Conservation (phyloP, 2,888 invertebrate genomes). For the Teleiodes luculella region DNA sequence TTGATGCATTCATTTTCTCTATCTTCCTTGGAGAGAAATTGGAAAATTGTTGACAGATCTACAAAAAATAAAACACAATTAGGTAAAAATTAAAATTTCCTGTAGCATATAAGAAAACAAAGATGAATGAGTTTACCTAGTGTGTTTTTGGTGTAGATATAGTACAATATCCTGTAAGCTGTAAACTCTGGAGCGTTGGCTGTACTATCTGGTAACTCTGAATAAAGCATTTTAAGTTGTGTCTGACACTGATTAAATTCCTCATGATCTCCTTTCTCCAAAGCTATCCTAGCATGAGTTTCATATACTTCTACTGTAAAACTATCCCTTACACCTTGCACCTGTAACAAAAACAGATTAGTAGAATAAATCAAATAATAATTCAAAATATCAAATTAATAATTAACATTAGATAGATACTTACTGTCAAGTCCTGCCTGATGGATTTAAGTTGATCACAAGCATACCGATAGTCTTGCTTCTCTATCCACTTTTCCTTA, state of each 20-base stretch:
- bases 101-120: constrained; percentile 18
- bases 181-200: constrained; percentile 94
- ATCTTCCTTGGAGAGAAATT: constrained; percentile 86
- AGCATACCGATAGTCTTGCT: constrained; percentile 96
- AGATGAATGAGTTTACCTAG: constrained; percentile 86
- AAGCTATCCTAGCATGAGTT: constrained; percentile 97
- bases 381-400: not conserved
- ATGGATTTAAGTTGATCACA: constrained; percentile 99
- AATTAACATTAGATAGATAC: constrained; percentile 31
- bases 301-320: constrained; percentile 99
- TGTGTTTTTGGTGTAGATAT: constrained; percentile 98
- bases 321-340: constrained; percentile 95
- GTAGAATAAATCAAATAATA: not conserved
- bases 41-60: constrained; percentile 96
- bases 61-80: constrained; percentile 30
- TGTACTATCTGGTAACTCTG: constrained; percentile 83
- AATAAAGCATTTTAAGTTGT: constrained; percentile 96
- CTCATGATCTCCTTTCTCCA: constrained; percentile 98
- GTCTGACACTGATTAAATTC: constrained; percentile 99
- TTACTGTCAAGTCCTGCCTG: constrained; percentile 97
- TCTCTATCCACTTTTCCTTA: constrained; percentile 92
- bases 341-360: constrained; percentile 72
- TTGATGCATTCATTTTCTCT: constrained; percentile 89
- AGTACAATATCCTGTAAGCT: constrained; percentile 97
- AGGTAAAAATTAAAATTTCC: constrained; percentile 8